Conservation (phyloP, 1,140 invertebrate genomes). For the Musca vetustissima region DNA sequence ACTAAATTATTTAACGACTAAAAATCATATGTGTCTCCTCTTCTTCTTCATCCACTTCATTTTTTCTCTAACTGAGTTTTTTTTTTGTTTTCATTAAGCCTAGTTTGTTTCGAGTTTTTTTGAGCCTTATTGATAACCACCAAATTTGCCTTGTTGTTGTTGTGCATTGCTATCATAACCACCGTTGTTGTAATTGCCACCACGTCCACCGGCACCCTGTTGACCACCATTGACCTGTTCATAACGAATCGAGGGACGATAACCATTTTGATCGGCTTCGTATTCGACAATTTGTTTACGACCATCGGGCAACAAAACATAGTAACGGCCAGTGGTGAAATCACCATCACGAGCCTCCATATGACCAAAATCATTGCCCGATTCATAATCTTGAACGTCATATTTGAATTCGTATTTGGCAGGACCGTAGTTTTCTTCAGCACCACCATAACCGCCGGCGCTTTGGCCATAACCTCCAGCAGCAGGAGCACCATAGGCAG, state of each 20-base stretch:
- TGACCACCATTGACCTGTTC: constrained; percentile 62
- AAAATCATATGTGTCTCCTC: not conserved
- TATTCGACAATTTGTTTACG: constrained; percentile 78
- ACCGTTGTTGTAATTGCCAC: constrained; percentile 34
- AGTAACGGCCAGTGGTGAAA: constrained; percentile 69
- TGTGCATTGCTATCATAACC: constrained; percentile 52
- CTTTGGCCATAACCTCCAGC: constrained; percentile 30
- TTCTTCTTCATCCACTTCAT: not conserved
- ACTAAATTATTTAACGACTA: constrained; percentile 20
- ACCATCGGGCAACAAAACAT: constrained; percentile 74
- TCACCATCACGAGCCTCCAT: constrained; percentile 70
- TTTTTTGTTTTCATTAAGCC: too few species aligned
- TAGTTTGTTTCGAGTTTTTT: not conserved
- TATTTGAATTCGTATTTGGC: constrained; percentile 77
- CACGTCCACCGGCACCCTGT: constrained; percentile 52
- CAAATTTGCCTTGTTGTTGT: constrained; percentile 40
- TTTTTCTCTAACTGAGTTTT: not conserved
- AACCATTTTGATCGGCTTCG: constrained; percentile 73
- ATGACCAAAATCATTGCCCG: constrained; percentile 73
- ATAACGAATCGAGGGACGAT: constrained; percentile 74
- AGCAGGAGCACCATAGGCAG: constrained; percentile 28
- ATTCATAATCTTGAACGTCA: constrained; percentile 68
- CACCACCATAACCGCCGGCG: constrained; percentile 46
- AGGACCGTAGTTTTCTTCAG: constrained; percentile 60
- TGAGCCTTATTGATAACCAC: constrained; percentile 41